These are phyloP conservation scores for Ernsta delagoae DNA, from an alignment of 2,888 invertebrate genomes.

Conservation along the genomic window DNA sequence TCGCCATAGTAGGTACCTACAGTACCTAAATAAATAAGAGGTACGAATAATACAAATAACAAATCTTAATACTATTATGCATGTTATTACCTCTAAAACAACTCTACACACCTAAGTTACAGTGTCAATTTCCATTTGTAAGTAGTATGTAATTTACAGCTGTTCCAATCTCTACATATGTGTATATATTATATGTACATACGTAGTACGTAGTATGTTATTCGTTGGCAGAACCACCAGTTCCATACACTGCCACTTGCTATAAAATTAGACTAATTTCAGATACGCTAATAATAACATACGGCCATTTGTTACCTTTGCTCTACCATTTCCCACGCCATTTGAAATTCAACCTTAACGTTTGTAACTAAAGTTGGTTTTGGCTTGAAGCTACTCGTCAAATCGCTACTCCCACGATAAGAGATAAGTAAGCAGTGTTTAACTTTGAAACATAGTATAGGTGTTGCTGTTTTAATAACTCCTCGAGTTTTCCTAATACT, in stretches of 20 bases:
- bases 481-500: constrained; percentile 10
- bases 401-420: constrained; percentile 35
- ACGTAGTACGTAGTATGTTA: background rate
- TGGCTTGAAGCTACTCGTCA: background rate
- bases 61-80: too few species aligned
- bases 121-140: constrained; percentile 10
- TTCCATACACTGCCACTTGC: constrained; percentile 28
- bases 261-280: constrained; percentile 38
- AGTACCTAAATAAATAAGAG: too few species aligned
- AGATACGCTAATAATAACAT: constrained; percentile 38
- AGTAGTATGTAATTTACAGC: background rate
- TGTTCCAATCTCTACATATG: constrained; percentile 5
- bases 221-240: constrained; percentile 7
- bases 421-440: constrained; percentile 35
- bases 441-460: constrained; percentile 19
- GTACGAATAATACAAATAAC: too few species aligned
- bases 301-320: constrained; percentile 33
- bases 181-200: too few species aligned
- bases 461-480: constrained; percentile 24
- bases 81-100: too few species aligned
- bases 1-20: too few species aligned
- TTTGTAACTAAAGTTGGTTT: background rate
- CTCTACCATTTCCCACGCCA: background rate
- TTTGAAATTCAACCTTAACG: constrained; percentile 7
- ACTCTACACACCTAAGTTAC: background rate